A percentile compares a stretch with the other conserved stretches of the same genome.
Conservation (phyloP, 1,140 invertebrate species). For the Ceratina calcarata region DNA sequence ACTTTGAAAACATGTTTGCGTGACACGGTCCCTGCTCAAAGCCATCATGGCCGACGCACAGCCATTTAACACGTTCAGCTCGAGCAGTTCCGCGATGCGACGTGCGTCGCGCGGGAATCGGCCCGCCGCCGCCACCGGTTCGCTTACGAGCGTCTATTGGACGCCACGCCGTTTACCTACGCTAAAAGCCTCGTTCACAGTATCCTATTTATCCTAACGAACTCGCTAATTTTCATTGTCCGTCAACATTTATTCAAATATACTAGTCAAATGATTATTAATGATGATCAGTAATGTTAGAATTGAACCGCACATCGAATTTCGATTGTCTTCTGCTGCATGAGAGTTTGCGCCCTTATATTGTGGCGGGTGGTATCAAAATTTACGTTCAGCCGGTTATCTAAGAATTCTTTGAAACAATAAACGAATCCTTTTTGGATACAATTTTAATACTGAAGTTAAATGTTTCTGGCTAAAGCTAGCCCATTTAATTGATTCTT, state of each 20-base stretch:
- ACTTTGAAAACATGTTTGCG: slow-evolving; percentile 79
- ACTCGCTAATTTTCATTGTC: not conserved
- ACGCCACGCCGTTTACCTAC: not conserved
- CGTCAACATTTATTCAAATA: not conserved
- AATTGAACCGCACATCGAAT: not conserved
- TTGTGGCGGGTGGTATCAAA: not conserved
- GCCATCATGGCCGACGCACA: slow-evolving; percentile 80
- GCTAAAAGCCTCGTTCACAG: slow-evolving; percentile 30
- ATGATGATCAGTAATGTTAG: not conserved
- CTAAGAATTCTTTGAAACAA: too few relatives aligned
- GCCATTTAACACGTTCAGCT: slow-evolving; percentile 77
- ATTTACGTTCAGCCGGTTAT: not conserved
- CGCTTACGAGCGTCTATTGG: slow-evolving; percentile 27
- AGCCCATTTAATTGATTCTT: not conserved
- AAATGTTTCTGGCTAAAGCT: not conserved
- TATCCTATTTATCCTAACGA: not conserved
- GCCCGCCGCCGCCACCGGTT: slow-evolving; percentile 34
- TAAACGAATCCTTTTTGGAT: too few relatives aligned
- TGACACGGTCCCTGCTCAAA: slow-evolving; percentile 78
- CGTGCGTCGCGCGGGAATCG: slow-evolving; percentile 62
- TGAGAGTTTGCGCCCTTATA: not conserved
- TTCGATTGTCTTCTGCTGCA: not conserved
- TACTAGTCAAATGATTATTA: not conserved
- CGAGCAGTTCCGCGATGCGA: slow-evolving; percentile 60
- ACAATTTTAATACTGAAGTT: not conserved